Base-by-base conservation (phyloP, 2,113 vertebrate species). In the Arvicanthis niloticus region DNA sequence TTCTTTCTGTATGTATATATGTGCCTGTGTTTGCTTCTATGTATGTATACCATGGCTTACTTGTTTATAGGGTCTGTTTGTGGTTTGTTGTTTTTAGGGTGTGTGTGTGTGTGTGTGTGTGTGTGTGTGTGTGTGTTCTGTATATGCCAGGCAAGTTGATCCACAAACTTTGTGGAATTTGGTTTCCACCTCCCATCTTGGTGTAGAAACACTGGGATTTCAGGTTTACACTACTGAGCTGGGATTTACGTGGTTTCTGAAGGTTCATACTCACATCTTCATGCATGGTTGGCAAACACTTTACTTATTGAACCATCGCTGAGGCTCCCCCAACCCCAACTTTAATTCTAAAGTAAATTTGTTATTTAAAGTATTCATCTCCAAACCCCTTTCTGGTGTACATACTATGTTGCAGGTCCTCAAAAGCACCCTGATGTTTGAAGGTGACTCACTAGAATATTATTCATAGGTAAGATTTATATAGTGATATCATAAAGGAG, bases 281-380 rank as follows among this genome's bases (percentile, higher is more conserved):
- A 26, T 9, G 5, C 45, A n/a, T 24, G 17, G 5, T 10, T 58
- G 34, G 19, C 19, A 58, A n/a, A 21, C 19, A 22, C 37, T 80
- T 80, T n/a, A 12, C 48, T 21, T 80, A 56, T 7, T 53, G 29
- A 34, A 3, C 76, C 45, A 76, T 21, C 29, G 31, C 73, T 2
- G 42, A 42, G 40, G 42, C 24, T 76, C 10, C 11, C 42, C 42
- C 75, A 48, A 48, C 77, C 17, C 51, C 34, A 56, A 56, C 87
- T 93, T 89, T 56, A 93, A 42, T 72, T 76, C 51, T 40, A 91
- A 87, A 91, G 37, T 56, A 81, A 42, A 8, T 93, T 88, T 70
- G 40, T 88, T 95, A 88, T 8, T 73, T 89, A 40, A 87, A 90
- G 26, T 77, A 48, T 62, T 92, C 2, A 68, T 60, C 17, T 91